Base-by-base conservation (phyloP, 92 coral and sea anemone genomes). In the Micromussa lordhowensis region DNA sequence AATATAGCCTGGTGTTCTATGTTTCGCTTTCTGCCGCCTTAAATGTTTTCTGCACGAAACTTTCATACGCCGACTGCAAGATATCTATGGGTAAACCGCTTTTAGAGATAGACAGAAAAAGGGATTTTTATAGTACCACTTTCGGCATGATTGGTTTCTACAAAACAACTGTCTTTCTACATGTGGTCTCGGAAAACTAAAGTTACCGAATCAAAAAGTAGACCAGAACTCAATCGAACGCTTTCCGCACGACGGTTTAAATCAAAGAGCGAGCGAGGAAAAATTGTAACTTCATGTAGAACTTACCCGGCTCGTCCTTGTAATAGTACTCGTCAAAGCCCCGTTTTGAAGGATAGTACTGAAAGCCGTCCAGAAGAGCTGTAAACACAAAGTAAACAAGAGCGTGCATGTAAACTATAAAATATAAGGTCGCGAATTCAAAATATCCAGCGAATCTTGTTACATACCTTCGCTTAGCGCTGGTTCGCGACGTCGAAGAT, bases 311-410 rank as follows among this genome's bases (percentile, higher is more conserved):
- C 1, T 44, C 51, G 29, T 82, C 63, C 55, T 15, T 1, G 51
- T 57, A 7, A 15, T 19, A 58, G 24, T 4, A 12, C 10, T 21
- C 74, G 2, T 85, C 10, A 6, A 35, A 29, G 12, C 15, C 18
- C 3, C 81, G 59, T 29, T 76, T 55, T 38, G 17, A 17, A 72
- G 48, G 73, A 83, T 69, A 57, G 22, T 76, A 44, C 29, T 59
- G 82, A 83, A 53, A 44, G 6, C 77, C 66, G n/a, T 77, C 82
- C 24, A 77, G 34, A 16, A 57, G 75, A 19, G 32, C 88, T 85
- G 82, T 29, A 77, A 77, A 69, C 75, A n/a, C 49, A 76, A 28
- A 85, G 34, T 76, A 85, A 85, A 85, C 81, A 85, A 29, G 49
- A n/a, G 13, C 9, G 12, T 48, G 19, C 66, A 75, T 76, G 32